Percentiles rank a stretch among this genome's conserved stretches.
Conservation (phyloP, 1,140 invertebrate species). For the Drosophila kurseongensis region DNA sequence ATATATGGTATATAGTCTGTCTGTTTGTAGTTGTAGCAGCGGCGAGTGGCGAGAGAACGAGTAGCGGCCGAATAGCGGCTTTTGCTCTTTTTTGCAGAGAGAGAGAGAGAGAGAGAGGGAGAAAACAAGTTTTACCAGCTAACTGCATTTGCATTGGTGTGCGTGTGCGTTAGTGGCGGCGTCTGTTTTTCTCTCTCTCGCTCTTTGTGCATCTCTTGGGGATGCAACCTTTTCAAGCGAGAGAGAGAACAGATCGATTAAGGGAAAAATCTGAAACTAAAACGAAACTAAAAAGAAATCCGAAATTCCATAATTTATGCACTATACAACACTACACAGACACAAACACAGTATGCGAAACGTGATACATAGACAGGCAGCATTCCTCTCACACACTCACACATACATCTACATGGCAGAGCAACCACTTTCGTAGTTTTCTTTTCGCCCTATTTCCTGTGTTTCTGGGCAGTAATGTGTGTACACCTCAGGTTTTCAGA, state of each 20-base stretch:
- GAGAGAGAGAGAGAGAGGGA: slow-evolving; percentile 40
- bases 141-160: slow-evolving; percentile 31
- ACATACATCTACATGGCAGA: slow-evolving; percentile 53
- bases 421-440: slow-evolving; percentile 80
- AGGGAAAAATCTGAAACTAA: slow-evolving; percentile 32
- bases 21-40: slow-evolving; percentile 35
- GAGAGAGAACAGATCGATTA: slow-evolving; percentile 67
- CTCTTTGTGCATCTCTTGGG: slow-evolving; percentile 70
- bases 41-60: slow-evolving; percentile 68
- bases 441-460: slow-evolving; percentile 60
- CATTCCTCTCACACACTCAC: slow-evolving; percentile 69
- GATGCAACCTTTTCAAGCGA: slow-evolving; percentile 60
- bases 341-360: slow-evolving; percentile 56
- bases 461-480: slow-evolving; percentile 68
- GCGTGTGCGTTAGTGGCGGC: slow-evolving; percentile 51
- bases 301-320: slow-evolving; percentile 67
- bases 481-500: slow-evolving; percentile 59
- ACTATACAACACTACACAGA: slow-evolving; percentile 71
- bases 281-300: slow-evolving; percentile 35
- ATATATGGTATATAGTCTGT: slow-evolving; percentile 27
- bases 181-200: slow-evolving; percentile 56
- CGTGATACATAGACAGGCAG: slow-evolving; percentile 65
- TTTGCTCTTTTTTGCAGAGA: slow-evolving; percentile 72
- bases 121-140: slow-evolving; percentile 72
- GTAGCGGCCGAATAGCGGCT: slow-evolving; percentile 69